These are phyloP conservation scores for Notothenia coriiceps DNA, from an alignment of 2,113 vertebrate genomes.

Conservation along the genomic window DNA sequence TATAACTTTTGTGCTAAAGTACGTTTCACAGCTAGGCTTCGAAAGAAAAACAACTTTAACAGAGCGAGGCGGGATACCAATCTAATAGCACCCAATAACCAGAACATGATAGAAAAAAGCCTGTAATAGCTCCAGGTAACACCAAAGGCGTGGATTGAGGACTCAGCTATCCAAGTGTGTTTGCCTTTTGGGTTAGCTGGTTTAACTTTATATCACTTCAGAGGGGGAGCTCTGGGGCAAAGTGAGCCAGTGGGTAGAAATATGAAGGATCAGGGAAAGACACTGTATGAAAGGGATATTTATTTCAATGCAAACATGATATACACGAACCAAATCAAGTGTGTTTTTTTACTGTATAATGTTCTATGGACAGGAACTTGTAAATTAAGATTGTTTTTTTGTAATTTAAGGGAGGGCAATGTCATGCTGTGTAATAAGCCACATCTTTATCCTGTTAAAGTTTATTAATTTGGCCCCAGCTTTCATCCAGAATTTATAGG, in stretches of 20 bases:
- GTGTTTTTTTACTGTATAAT: constrained; percentile 26
- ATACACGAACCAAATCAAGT: constrained; percentile 16
- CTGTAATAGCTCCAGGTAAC: constrained; percentile 65
- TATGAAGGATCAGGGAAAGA: constrained; percentile 15
- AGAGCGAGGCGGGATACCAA: constrained; percentile 63
- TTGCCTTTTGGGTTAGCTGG: constrained; percentile 27
- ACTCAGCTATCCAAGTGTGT: constrained; percentile 12
- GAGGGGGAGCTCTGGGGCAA: constrained; percentile 24
- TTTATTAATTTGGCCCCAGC: constrained; percentile 80
- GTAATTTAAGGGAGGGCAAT: constrained; percentile 54
- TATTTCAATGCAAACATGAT: constrained; percentile 7
- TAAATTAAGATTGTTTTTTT: constrained; percentile 57
- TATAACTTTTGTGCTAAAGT: constrained; percentile 22
- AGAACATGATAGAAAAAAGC: constrained; percentile 61
- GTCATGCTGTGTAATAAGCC: constrained; percentile 54
- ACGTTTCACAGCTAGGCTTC: constrained; percentile 36
- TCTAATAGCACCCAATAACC: constrained; percentile 60
- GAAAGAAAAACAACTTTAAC: constrained; percentile 51
- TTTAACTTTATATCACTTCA: constrained; percentile 47
- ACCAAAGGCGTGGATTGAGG: constrained; percentile 9
- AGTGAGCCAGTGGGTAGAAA: constrained; percentile 9
- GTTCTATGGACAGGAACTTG: constrained; percentile 39
- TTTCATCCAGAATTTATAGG: constrained; percentile 73
- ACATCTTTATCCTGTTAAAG: constrained; percentile 74
- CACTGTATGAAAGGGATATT: neutral